Base-by-base conservation (phyloP, 2,797 vertebrate species). In the Xerus rutilus region DNA sequence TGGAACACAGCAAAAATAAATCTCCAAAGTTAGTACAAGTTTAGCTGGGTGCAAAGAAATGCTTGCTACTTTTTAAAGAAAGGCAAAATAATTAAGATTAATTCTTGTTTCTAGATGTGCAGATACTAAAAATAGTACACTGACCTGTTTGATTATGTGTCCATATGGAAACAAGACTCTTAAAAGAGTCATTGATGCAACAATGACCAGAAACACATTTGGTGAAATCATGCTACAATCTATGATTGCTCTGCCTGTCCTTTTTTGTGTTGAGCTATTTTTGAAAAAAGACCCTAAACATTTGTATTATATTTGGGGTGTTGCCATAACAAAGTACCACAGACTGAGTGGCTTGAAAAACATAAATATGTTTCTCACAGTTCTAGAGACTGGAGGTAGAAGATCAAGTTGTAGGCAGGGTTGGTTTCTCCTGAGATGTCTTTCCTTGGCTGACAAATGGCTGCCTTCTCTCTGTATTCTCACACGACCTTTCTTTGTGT, bases 1-100 rank as follows among this genome's bases (percentile, higher is more conserved):
- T 81, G 21, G 95, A 77, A 95, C 57, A 69, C 5, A 89, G 54
- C 32, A 86, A 93, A 87, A 86, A 52, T 23, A n/a, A 43, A 35
- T 69, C 32, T 17, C 47, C 35, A 32, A 85, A 62, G 13, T 45
- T 78, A 85, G 57, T 30, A 4, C 12, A 83, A 92, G 59, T 62
- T 92, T 77, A 91, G 5, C 76, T 65, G 35, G 5, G 2, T 90
- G 8, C 23, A 92, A 89, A 54, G 1, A 90, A 83, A 57, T 47
- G 1, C 2, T 17, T 84, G n/a, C 9, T 85, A 11, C 8, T 83
- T 95, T 94, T 72, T 14, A 65, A 95, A 64, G 3, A 89, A 49
- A 23, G 62, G 3, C 52, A 59, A 64, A 77, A 74, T 4, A 95
- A 64, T 45, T 79, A 81, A 54, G 49, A 78, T 88, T 69, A 62